Conservation (phyloP, 2,888 invertebrate genomes). For the Andrena fulva region DNA sequence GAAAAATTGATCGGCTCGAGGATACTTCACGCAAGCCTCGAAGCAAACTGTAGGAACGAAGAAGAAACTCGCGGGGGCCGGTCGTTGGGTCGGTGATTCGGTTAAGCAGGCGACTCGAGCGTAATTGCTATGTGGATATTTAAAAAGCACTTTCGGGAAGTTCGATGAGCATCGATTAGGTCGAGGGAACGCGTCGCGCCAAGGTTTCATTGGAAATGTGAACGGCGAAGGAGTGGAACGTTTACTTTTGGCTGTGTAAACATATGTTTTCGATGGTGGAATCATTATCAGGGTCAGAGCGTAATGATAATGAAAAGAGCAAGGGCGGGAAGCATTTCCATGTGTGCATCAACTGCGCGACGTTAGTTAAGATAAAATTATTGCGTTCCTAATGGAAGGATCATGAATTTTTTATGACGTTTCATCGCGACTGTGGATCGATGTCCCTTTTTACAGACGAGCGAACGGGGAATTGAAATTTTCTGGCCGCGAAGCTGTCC, state of each 20-base stretch:
- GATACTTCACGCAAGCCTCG: neutral
- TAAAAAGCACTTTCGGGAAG: slow-evolving; percentile 32
- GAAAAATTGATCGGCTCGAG: neutral
- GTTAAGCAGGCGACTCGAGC: slow-evolving; percentile 26
- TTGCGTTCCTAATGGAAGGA: slow-evolving; percentile 56
- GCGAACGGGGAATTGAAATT: slow-evolving; percentile 41
- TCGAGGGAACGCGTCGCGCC: slow-evolving; percentile 11
- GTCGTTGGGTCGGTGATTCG: slow-evolving; percentile 33
- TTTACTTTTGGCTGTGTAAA: slow-evolving; percentile 5
- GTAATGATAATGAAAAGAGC: neutral
- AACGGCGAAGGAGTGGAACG: neutral
- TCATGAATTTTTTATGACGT: slow-evolving; percentile 64
- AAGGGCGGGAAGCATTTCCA: neutral
- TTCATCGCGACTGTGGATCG: slow-evolving; percentile 48
- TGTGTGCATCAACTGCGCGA: neutral
- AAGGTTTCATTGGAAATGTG: slow-evolving; percentile 30
- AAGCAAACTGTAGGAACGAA: neutral
- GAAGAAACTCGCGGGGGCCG: neutral
- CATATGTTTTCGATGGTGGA: neutral
- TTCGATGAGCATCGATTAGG: slow-evolving; percentile 34
- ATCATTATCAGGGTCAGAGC: neutral
- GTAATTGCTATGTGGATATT: slow-evolving; percentile 31
- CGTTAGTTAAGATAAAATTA: slow-evolving; percentile 61
- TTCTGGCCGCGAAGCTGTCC: slow-evolving; percentile 11
- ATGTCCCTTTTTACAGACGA: slow-evolving; percentile 51